These are phyloP conservation scores for Penaeus monodon DNA, from an alignment of 2,888 invertebrate genomes.

Conservation along the genomic window DNA sequence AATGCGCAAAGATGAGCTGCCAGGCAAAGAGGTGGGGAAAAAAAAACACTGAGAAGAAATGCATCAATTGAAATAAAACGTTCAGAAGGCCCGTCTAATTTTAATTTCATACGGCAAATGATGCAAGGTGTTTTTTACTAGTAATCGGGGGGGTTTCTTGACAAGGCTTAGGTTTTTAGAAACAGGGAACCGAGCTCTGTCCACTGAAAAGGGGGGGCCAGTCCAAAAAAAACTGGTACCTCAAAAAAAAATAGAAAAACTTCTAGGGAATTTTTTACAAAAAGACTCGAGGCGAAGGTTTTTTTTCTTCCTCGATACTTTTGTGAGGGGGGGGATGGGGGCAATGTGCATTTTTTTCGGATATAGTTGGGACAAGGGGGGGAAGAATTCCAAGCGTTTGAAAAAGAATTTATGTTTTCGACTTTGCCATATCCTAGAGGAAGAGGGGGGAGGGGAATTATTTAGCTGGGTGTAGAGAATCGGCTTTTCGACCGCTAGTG, in stretches of 20 bases:
- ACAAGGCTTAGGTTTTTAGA: background rate
- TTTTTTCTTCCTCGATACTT: background rate
- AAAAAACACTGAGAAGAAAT: too few relatives aligned
- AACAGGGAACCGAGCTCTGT: background rate
- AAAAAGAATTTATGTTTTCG: background rate
- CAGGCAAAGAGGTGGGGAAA: too few relatives aligned
- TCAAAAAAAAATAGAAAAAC: background rate
- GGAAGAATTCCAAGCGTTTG: conserved; percentile 11
- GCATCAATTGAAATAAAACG: too few relatives aligned
- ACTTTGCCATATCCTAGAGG: conserved; percentile 5
- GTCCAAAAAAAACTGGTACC: background rate
- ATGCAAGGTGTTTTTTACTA: too few relatives aligned
- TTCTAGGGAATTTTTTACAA: background rate
- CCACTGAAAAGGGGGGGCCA: background rate
- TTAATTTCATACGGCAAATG: too few relatives aligned
- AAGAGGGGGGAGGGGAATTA: background rate
- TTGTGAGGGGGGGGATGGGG: background rate
- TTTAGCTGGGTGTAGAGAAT: too few relatives aligned
- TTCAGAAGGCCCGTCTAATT: too few relatives aligned
- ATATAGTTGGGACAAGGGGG: background rate
- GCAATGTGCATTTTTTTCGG: background rate
- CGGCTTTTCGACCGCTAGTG: too few relatives aligned
- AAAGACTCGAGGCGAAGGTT: background rate
- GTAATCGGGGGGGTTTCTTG: background rate
- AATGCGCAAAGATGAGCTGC: too few relatives aligned